Percentiles rank a stretch among this genome's conserved stretches.
phyloP scores from a whole-genome alignment of 2,888 invertebrate species.

The Ormyrus labotus region DNA sequence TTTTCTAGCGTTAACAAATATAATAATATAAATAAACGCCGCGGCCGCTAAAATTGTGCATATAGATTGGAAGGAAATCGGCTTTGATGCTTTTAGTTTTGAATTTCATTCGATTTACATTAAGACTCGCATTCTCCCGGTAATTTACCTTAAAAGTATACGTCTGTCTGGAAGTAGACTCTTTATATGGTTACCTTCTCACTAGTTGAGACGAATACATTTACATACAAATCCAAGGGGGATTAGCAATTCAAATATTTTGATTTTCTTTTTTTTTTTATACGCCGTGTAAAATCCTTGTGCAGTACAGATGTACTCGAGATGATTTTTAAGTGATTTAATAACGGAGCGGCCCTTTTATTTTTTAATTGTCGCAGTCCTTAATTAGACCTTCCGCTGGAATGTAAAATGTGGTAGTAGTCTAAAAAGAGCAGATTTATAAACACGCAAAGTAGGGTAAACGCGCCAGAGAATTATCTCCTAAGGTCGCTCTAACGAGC shows the following conservation, averaged over 20 bases:
- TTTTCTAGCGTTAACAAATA: too few relatives aligned
- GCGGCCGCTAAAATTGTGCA: too few relatives aligned
- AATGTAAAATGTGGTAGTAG: not conserved
- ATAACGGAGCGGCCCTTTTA: too few relatives aligned
- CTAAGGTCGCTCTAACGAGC: constrained; percentile 11
- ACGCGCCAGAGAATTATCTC: constrained; percentile 12
- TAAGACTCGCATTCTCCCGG: not conserved
- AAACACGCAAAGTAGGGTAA: constrained; percentile 24
- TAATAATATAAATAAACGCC: too few relatives aligned
- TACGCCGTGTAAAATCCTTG: too few relatives aligned
- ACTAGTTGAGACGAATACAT: constrained; percentile 29
- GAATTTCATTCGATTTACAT: too few relatives aligned
- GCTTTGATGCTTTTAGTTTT: too few relatives aligned
- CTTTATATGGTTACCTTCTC: not conserved
- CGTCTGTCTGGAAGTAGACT: not conserved
- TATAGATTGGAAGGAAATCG: too few relatives aligned
- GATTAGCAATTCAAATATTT: constrained; percentile 38
- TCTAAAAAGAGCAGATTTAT: constrained; percentile 16
- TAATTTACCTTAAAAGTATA: constrained; percentile 1
- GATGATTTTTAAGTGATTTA: too few relatives aligned
- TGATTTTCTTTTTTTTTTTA: constrained; percentile 12
- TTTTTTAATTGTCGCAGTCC: not conserved
- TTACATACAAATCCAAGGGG: not conserved
- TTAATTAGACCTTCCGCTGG: not conserved
- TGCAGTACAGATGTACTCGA: too few relatives aligned